phyloP scores from a whole-genome alignment of 2,113 vertebrate species.

The Indicator maculatus region DNA sequence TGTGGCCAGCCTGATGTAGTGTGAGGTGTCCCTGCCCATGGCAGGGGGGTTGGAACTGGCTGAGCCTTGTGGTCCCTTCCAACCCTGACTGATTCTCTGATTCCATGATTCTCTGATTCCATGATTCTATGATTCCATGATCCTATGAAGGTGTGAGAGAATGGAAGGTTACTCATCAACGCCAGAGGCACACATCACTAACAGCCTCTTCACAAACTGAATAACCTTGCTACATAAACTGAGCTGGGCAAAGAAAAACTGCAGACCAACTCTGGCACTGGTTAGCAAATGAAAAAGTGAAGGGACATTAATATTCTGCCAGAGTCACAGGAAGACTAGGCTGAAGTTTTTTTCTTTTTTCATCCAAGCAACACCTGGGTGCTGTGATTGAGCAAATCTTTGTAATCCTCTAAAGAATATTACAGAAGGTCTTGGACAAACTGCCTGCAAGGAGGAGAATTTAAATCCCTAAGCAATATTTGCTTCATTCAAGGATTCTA shows the following conservation, averaged over 20 bases:
- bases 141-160: neutral
- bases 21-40: no score
- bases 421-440: neutral
- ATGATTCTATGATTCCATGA: no score
- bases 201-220: neutral
- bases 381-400: neutral
- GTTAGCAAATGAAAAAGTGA: neutral
- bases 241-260: neutral
- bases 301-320: neutral
- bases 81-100: no score
- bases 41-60: no score
- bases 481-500: neutral
- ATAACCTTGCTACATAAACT: neutral
- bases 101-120: no score
- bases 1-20: no score
- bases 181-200: neutral
- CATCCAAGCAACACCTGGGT: neutral
- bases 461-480: neutral
- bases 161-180: neutral
- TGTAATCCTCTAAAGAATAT: constrained; percentile 11
- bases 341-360: neutral
- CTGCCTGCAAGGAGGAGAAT: neutral
- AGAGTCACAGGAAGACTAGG: neutral
- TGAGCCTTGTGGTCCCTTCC: no score
- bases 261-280: neutral